Base-by-base conservation (phyloP, 2,113 vertebrate species). In the Pelobates fuscus region DNA sequence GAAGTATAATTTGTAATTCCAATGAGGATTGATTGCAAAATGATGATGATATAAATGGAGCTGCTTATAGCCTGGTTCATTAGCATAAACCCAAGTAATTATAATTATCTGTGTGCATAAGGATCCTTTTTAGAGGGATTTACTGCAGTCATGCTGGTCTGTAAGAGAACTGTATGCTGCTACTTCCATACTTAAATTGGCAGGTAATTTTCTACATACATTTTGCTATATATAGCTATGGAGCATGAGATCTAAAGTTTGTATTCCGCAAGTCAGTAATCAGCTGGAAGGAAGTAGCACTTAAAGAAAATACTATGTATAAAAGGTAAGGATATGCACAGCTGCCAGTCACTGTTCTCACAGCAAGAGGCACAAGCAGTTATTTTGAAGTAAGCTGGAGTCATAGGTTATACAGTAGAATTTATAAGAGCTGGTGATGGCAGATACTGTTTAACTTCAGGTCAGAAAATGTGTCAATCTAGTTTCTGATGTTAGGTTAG, bases 11-110 rank as follows among this genome's bases (percentile, higher is more conserved):
- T 23, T 21, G n/a, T 57, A 55, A 66, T 57, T 66, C 27, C 43
- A 58, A 27, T 18, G 32, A 18, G 62, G 25, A 55, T 25, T 75
- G 72, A 75, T 75, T 75, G 55, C 72, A 29, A 54, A 23, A 60
- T 43, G 57, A 59, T 60, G 52, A 66, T 17, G 32, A 21, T 18
- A 37, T 43, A 37, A 37, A 44, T 58, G 54, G 41, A 75, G 65
- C 32, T 63, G 15, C 26, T 75, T 75, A 20, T 49, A 20, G 59
- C 46, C 25, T 63, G 1, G 41, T 18, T 46, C 12, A 75, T 75
- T 75, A 66, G 30, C 62, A 75, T 67, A 66, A 67, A 27, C 25
- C 23, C 15, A 32, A 60, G 37, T 75, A 15, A 60, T 59, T 75
- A 54, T 41, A 67, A 75, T 67, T 49, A 75, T 67, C 64, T 26